Evolutionary conservation across 2,797 vertebrate genomes (phyloP).

Genomic region (Galagoides demidoff): DNA sequence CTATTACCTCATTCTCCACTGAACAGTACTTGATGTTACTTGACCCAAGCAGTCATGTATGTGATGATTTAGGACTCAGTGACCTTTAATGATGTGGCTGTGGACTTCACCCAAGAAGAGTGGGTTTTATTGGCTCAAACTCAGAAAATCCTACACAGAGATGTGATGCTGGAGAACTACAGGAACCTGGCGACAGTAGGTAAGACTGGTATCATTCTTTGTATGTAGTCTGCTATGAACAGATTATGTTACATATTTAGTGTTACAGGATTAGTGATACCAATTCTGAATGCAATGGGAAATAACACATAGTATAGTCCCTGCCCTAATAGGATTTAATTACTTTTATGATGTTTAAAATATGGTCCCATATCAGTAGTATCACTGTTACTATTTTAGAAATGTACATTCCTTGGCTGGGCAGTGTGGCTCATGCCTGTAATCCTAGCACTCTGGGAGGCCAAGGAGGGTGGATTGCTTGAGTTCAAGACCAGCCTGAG

Average conservation of each 20-base stretch:
- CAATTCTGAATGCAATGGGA: not conserved
- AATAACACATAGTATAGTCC: not conserved
- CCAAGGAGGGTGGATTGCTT: too few species aligned
- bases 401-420: not conserved
- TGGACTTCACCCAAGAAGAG: constrained; percentile 56
- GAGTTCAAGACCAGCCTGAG: too few species aligned
- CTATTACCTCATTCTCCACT: not conserved
- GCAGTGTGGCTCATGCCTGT: too few species aligned
- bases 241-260: not conserved
- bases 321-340: not conserved
- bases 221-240: not conserved
- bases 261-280: not conserved
- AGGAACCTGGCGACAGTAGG: constrained; percentile 31
- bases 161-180: constrained; percentile 67
- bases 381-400: not conserved
- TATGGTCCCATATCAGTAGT: not conserved
- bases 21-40: not conserved
- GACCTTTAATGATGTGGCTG: constrained; percentile 61
- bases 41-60: not conserved
- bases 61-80: constrained; percentile 45
- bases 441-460: too few species aligned
- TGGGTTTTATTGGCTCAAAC: constrained; percentile 44
- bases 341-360: not conserved
- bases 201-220: not conserved
- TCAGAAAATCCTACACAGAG: constrained; percentile 51